A percentile compares a stretch with the other conserved stretches of the same genome.
These are phyloP conservation scores for Huso huso DNA, from an alignment of 2,797 vertebrate species.

Conservation along the genomic window DNA sequence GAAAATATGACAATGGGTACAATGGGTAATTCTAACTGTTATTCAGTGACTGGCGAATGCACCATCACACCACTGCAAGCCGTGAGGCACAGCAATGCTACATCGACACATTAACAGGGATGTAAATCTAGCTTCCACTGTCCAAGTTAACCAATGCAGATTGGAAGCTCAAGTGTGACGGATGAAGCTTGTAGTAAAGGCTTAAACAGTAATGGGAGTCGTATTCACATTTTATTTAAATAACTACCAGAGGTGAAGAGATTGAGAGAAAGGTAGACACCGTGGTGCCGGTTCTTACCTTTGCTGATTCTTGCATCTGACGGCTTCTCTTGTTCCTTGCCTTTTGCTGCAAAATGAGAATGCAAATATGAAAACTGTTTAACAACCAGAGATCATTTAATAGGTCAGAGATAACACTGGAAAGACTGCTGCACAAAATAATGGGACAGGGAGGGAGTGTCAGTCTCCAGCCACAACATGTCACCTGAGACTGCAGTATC, in stretches of 20 bases:
- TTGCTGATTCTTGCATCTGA: slow-evolving; percentile 70
- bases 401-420: neutral
- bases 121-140: too few species aligned
- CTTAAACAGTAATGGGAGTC: neutral
- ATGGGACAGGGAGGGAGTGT: neutral
- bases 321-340: slow-evolving; percentile 83
- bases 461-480: too few species aligned
- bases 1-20: too few species aligned
- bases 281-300: slow-evolving; percentile 60
- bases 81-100: too few species aligned
- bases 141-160: neutral
- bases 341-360: slow-evolving; percentile 75
- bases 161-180: neutral
- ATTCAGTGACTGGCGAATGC: too few species aligned
- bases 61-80: too few species aligned
- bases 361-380: neutral
- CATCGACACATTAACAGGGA: too few species aligned
- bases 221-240: neutral
- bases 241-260: neutral
- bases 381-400: neutral
- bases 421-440: neutral
- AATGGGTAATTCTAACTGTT: too few species aligned
- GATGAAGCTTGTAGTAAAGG: too few species aligned
- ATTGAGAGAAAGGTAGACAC: neutral
- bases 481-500: too few species aligned